Evolutionary conservation across 2,113 vertebrate species (phyloP).

Genomic region (Clupea harengus): DNA sequence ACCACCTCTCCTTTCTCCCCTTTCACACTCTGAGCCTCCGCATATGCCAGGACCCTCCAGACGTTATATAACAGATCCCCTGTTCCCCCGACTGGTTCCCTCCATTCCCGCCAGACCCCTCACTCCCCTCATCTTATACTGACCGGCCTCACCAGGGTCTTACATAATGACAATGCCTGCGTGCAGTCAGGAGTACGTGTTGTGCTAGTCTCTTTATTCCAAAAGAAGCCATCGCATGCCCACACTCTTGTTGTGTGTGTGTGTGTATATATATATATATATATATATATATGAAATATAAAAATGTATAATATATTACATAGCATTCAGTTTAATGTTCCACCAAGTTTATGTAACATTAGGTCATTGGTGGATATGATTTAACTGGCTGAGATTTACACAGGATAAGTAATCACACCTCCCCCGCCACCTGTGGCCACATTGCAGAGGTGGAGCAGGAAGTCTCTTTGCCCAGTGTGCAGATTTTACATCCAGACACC

Average conservation of each 20-base stretch:
- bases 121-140: neutral
- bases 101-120: neutral
- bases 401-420: neutral
- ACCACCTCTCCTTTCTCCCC: neutral
- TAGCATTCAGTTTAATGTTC: too few relatives aligned
- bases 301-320: too few relatives aligned
- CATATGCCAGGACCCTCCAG: neutral
- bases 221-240: neutral
- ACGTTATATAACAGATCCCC: neutral
- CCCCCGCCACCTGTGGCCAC: neutral
- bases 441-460: neutral
- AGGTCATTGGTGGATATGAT: neutral
- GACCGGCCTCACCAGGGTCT: neutral
- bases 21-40: neutral
- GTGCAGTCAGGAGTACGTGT: neutral
- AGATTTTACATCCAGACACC: neutral
- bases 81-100: neutral
- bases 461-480: neutral
- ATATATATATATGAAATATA: too few relatives aligned
- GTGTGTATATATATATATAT: too few relatives aligned
- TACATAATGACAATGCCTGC: neutral
- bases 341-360: neutral
- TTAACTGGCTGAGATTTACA: neutral
- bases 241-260: too few relatives aligned
- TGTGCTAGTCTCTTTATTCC: neutral